Evolutionary conservation across 2,888 invertebrate genomes (phyloP).

Genomic region (Melolontha melolontha): DNA sequence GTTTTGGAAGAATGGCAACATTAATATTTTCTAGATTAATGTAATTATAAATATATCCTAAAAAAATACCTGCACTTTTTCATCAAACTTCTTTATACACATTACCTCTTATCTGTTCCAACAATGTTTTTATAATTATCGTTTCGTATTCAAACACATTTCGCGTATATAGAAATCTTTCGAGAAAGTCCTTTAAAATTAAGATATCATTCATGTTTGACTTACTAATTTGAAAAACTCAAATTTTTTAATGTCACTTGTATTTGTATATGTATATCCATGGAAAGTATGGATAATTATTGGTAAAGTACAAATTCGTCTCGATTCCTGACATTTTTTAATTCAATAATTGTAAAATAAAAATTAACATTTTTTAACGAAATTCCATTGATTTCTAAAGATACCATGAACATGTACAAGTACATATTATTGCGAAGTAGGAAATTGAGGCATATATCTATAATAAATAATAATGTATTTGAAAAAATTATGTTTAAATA

Average conservation of each 20-base stretch:
- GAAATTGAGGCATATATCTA: too few species aligned
- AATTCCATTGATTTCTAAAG: too few species aligned
- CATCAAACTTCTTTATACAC: background rate
- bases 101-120: constrained; percentile 20
- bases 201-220: background rate
- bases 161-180: constrained; percentile 11
- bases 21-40: background rate
- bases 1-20: background rate
- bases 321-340: too few species aligned
- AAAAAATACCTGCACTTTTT: constrained; percentile 7
- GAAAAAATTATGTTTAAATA: too few species aligned
- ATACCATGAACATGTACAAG: too few species aligned
- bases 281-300: background rate
- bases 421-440: too few species aligned
- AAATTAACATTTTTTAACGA: too few species aligned
- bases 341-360: too few species aligned
- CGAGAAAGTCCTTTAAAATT: constrained; percentile 20
- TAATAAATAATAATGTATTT: too few species aligned
- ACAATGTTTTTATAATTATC: constrained; percentile 22
- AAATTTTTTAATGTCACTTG: background rate
- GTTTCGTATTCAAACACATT: constrained; percentile 27
- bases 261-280: too few species aligned
- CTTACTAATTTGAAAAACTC: background rate
- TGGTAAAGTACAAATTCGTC: too few species aligned
- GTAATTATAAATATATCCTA: constrained; percentile 23